Conservation (phyloP, 2,113 vertebrate genomes). For the Fregata magnificens region DNA sequence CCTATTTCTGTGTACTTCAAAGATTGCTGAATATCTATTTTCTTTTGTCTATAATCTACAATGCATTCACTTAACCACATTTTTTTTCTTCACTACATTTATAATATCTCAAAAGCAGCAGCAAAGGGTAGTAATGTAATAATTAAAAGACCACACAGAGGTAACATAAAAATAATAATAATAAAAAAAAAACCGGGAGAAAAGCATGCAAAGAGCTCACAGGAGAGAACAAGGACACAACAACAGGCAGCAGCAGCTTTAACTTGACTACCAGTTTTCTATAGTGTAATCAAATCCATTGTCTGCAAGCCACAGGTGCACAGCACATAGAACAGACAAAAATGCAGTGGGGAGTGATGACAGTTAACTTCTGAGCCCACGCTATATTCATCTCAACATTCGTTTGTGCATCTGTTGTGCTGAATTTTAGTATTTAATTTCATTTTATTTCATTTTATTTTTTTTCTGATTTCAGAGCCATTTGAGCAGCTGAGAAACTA, state of each 20-base stretch:
- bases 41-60: background rate
- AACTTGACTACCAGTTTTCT: conserved; percentile 45
- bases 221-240: conserved; percentile 18
- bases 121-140: background rate
- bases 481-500: conserved; percentile 26
- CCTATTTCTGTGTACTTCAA: background rate
- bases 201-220: background rate
- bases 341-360: conserved; percentile 46
- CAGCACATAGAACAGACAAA: conserved; percentile 61
- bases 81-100: background rate
- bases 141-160: conserved; percentile 8
- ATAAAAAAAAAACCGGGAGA: background rate
- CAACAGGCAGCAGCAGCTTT: conserved; percentile 6
- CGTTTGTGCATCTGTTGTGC: conserved; percentile 58
- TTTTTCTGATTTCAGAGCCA: background rate
- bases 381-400: conserved; percentile 29
- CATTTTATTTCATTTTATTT: background rate
- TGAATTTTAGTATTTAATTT: conserved; percentile 30
- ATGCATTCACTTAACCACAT: background rate
- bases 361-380: conserved; percentile 46
- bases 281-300: conserved; percentile 58
- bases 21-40: background rate
- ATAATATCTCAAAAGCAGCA: background rate
- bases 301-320: conserved; percentile 68
- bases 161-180: background rate